These are phyloP conservation scores for Leguminivora glycinivorella DNA, from an alignment of 1,140 invertebrate genomes.

Conservation along the genomic window DNA sequence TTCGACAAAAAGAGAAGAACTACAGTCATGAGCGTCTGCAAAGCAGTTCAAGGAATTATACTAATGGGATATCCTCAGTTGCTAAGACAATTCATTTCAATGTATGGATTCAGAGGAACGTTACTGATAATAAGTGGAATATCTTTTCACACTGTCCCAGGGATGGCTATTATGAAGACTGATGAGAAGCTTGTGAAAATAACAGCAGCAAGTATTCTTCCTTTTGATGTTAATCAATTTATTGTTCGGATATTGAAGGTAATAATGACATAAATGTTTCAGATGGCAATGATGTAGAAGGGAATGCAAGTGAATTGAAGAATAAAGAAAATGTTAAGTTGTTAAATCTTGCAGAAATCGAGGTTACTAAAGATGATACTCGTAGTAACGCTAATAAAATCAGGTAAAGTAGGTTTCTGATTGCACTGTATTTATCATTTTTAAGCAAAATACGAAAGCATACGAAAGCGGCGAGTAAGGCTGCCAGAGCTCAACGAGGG, in stretches of 20 bases:
- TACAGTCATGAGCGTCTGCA: slow-evolving; percentile 81
- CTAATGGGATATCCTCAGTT: slow-evolving; percentile 80
- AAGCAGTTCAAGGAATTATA: slow-evolving; percentile 80
- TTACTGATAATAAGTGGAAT: slow-evolving; percentile 80
- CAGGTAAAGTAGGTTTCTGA: neutral
- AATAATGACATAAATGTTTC: slow-evolving; percentile 34
- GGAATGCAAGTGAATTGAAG: slow-evolving; percentile 33
- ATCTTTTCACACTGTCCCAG: slow-evolving; percentile 82
- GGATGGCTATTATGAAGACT: slow-evolving; percentile 82
- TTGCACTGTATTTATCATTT: too few relatives aligned
- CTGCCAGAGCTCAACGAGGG: too few relatives aligned
- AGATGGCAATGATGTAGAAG: slow-evolving; percentile 38
- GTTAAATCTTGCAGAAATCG: slow-evolving; percentile 32
- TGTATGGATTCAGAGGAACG: slow-evolving; percentile 82
- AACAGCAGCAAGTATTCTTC: slow-evolving; percentile 66
- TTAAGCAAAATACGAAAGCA: too few relatives aligned
- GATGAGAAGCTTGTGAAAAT: slow-evolving; percentile 64
- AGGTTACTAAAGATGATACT: neutral
- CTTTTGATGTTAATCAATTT: slow-evolving; percentile 31
- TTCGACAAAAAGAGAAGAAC: slow-evolving; percentile 80
- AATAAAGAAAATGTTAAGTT: slow-evolving; percentile 49
- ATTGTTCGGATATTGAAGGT: slow-evolving; percentile 20
- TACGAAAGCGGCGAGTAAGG: too few relatives aligned
- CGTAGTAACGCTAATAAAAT: neutral
- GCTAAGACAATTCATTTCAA: slow-evolving; percentile 73